These are phyloP conservation scores for Orchestes rusci DNA, from an alignment of 2,888 invertebrate species.

Conservation along the genomic window DNA sequence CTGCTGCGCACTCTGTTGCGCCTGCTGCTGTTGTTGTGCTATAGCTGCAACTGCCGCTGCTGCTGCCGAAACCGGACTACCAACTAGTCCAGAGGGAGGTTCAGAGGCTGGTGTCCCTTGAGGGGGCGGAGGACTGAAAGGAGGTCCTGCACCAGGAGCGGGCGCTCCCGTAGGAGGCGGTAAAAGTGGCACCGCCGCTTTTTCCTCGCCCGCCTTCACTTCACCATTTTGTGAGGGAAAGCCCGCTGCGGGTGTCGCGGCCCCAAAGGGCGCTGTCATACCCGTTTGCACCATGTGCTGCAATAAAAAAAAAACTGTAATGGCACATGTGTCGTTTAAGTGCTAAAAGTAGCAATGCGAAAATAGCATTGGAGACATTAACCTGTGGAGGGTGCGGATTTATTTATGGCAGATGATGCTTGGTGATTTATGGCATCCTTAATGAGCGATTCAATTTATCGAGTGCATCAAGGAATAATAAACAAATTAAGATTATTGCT, in stretches of 20 bases:
- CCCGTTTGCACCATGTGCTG: conserved; percentile 94
- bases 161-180: conserved; percentile 42
- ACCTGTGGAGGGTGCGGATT: no score
- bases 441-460: no score
- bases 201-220: conserved; percentile 37
- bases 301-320: conserved; percentile 48
- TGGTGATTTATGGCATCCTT: neutral
- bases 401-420: neutral
- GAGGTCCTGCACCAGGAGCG: conserved; percentile 41
- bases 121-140: conserved; percentile 42
- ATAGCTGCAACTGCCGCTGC: conserved; percentile 43
- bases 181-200: conserved; percentile 46
- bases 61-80: conserved; percentile 35
- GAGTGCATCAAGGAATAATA: no score
- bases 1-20: no score
- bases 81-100: conserved; percentile 40
- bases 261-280: conserved; percentile 68
- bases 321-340: no score
- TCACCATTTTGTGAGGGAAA: conserved; percentile 45
- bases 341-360: no score
- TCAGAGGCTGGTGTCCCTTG: conserved; percentile 44
- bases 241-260: conserved; percentile 57
- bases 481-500: no score
- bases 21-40: conserved; percentile 39
- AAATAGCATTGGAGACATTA: no score